These are phyloP conservation scores for Batillaria attramentaria DNA, from an alignment of 1,140 invertebrate genomes.

Conservation along the genomic window DNA sequence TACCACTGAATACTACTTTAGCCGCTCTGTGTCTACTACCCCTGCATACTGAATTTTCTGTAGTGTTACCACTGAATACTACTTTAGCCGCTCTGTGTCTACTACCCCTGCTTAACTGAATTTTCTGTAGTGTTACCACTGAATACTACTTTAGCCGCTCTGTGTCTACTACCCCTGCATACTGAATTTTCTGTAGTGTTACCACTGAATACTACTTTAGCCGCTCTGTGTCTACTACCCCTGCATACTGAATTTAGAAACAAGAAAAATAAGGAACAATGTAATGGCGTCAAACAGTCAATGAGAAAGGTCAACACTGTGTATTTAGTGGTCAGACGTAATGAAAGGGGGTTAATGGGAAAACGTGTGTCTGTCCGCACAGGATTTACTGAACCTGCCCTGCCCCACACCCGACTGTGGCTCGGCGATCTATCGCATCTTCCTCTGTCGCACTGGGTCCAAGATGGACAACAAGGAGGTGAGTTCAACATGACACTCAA, in stretches of 20 bases:
- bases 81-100: too few relatives aligned
- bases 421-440: slow-evolving; percentile 44
- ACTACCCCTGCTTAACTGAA: too few relatives aligned
- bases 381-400: slow-evolving; percentile 54
- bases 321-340: neutral
- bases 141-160: too few relatives aligned
- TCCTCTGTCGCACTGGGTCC: slow-evolving; percentile 34
- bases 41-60: too few relatives aligned
- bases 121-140: too few relatives aligned
- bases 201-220: neutral
- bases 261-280: neutral
- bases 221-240: neutral
- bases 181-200: too few relatives aligned
- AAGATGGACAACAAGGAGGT: slow-evolving; percentile 46
- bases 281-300: neutral
- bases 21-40: too few relatives aligned
- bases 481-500: slow-evolving; percentile 4
- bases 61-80: too few relatives aligned
- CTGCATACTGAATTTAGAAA: neutral
- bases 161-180: too few relatives aligned
- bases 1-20: too few relatives aligned
- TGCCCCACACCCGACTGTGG: slow-evolving; percentile 61
- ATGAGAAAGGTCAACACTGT: too few relatives aligned
- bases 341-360: neutral
- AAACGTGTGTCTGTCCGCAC: slow-evolving; percentile 25